These are phyloP conservation scores for Bacillus rossius DNA, from an alignment of 1,140 invertebrate species.

Conservation along the genomic window DNA sequence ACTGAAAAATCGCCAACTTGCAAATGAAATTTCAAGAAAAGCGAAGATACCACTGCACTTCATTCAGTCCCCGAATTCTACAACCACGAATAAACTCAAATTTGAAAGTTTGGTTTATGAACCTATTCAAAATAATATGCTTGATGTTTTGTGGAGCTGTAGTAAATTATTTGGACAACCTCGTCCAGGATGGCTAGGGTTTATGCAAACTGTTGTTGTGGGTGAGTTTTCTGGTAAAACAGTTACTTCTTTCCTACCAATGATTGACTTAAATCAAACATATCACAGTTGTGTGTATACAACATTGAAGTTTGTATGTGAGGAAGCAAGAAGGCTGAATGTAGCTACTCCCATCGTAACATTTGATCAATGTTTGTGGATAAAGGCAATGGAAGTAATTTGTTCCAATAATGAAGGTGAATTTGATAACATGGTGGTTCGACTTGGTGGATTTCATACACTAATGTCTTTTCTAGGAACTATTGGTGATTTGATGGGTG, in stretches of 20 bases:
- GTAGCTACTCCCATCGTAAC: slow-evolving; percentile 23
- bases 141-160: too few relatives aligned
- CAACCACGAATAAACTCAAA: background rate
- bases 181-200: slow-evolving; percentile 30
- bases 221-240: slow-evolving; percentile 18
- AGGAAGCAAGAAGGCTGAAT: slow-evolving; percentile 10
- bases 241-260: slow-evolving; percentile 19
- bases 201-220: slow-evolving; percentile 22
- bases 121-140: too few relatives aligned
- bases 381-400: slow-evolving; percentile 42
- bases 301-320: slow-evolving; percentile 15
- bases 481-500: slow-evolving; percentile 40
- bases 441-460: slow-evolving; percentile 34
- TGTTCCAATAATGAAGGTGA: slow-evolving; percentile 1
- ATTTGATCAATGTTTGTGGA: slow-evolving; percentile 32
- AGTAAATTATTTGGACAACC: background rate
- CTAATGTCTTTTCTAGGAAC: slow-evolving; percentile 39
- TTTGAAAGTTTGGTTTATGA: background rate
- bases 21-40: background rate
- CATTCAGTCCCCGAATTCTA: background rate
- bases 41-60: background rate
- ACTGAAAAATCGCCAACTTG: background rate
- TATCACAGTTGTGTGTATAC: slow-evolving; percentile 22
- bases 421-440: slow-evolving; percentile 15
- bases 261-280: slow-evolving; percentile 20